Conservation (phyloP, 1,140 invertebrate genomes). For the Ips typographus region DNA sequence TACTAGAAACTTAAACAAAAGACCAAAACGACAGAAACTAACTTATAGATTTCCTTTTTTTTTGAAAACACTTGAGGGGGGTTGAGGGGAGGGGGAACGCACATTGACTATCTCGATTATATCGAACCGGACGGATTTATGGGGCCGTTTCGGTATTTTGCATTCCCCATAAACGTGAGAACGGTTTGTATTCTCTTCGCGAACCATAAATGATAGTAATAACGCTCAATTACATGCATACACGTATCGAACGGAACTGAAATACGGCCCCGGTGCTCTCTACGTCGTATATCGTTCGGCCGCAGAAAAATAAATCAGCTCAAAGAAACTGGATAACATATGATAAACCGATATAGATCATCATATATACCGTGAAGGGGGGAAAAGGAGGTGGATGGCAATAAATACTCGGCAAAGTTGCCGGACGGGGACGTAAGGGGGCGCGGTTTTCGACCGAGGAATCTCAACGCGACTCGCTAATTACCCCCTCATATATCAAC, state of each 20-base stretch:
- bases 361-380: constrained; percentile 19
- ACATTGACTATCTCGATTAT: too few relatives aligned
- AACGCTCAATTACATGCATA: constrained; percentile 34
- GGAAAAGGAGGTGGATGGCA: neutral
- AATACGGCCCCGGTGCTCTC: constrained; percentile 7
- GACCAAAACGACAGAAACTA: too few relatives aligned
- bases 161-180: constrained; percentile 27
- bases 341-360: constrained; percentile 45
- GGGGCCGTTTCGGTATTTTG: too few relatives aligned
- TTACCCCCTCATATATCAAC: neutral
- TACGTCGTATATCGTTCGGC: constrained; percentile 20
- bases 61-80: too few relatives aligned
- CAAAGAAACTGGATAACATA: constrained; percentile 40
- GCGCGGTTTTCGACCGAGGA: constrained; percentile 3
- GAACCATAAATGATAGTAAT: constrained; percentile 29
- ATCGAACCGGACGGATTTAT: too few relatives aligned
- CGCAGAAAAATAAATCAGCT: constrained; percentile 41
- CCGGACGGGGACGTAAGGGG: neutral
- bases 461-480: neutral
- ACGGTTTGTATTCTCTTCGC: constrained; percentile 11
- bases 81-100: too few relatives aligned
- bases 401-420: neutral
- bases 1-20: too few relatives aligned
- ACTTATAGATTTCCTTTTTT: too few relatives aligned
- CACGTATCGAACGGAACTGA: constrained; percentile 30